phyloP scores from a whole-genome alignment of 2,888 invertebrate genomes.

The Julus scandinavius region DNA sequence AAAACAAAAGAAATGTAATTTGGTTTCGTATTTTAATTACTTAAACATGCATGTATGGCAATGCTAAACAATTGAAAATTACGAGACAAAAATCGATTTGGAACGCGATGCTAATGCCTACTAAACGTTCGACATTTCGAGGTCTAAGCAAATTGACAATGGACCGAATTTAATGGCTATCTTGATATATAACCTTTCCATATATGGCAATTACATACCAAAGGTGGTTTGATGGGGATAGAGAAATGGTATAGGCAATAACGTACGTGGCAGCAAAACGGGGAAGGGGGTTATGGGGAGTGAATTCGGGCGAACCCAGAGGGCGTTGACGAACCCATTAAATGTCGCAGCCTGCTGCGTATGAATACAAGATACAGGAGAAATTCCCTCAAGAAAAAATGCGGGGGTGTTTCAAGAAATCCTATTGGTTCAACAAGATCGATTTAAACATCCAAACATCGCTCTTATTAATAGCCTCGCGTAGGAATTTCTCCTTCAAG shows the following conservation, averaged over 20 bases:
- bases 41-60: background rate
- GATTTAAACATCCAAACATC: background rate
- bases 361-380: background rate
- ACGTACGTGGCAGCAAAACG: background rate
- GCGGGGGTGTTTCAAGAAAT: slow-evolving; percentile 38
- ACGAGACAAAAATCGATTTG: background rate
- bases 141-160: background rate
- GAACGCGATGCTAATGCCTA: background rate
- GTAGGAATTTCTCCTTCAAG: background rate
- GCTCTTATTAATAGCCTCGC: slow-evolving; percentile 16
- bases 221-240: background rate
- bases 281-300: background rate
- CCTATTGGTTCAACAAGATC: slow-evolving; percentile 16
- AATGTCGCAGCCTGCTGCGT: slow-evolving; percentile 33
- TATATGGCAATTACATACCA: background rate
- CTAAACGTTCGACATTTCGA: background rate
- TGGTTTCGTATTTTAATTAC: background rate
- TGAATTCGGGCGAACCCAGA: background rate
- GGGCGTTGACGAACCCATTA: slow-evolving; percentile 42
- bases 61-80: background rate
- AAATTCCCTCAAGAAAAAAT: slow-evolving; percentile 35
- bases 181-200: slow-evolving; percentile 9
- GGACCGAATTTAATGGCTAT: slow-evolving; percentile 26
- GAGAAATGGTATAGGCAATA: background rate
- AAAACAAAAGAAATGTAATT: no score